Evolutionary conservation across 2,113 vertebrate genomes (phyloP).

Genomic region (Tachycineta bicolor): DNA sequence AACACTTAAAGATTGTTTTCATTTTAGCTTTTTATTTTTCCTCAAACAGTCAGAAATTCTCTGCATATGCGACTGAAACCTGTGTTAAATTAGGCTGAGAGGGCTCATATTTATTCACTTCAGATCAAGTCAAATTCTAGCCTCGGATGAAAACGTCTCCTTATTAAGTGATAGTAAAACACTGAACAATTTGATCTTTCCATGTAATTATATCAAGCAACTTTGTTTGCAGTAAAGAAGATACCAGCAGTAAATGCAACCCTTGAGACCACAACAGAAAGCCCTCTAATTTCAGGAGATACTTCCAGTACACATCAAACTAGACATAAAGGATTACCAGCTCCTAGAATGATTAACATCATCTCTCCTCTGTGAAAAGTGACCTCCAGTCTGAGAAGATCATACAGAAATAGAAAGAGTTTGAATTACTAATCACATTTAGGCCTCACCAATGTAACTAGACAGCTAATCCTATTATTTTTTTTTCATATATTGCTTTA

Average conservation of each 20-base stretch:
- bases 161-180: background rate
- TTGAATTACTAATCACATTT: background rate
- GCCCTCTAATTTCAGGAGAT: background rate
- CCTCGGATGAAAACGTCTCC: background rate
- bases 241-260: background rate
- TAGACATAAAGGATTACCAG: background rate
- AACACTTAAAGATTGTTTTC: background rate
- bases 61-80: background rate
- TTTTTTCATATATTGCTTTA: background rate
- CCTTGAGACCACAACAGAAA: background rate
- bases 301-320: background rate
- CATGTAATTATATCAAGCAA: background rate
- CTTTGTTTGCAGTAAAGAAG: background rate
- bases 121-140: background rate
- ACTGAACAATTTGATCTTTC: background rate
- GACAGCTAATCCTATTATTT: background rate
- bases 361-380: background rate
- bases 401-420: background rate
- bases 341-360: background rate
- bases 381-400: background rate
- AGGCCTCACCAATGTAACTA: background rate
- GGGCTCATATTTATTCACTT: background rate
- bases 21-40: background rate
- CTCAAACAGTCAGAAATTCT: background rate
- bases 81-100: background rate